phyloP scores from a whole-genome alignment of 2,888 invertebrate species.

The Drosophila peninsularis region DNA sequence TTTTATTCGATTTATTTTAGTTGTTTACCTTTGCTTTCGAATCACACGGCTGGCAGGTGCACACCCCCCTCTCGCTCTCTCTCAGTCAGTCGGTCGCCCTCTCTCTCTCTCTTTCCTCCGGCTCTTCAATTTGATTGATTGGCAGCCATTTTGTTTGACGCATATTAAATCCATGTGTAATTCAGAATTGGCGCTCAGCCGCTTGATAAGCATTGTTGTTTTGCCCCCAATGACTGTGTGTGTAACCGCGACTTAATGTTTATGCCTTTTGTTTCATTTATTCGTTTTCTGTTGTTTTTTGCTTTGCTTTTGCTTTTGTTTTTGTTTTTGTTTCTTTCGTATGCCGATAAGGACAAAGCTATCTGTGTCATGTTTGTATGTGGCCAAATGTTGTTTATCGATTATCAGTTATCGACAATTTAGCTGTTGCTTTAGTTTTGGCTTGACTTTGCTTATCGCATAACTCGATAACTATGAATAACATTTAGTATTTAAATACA shows the following conservation, averaged over 20 bases:
- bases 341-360: slow-evolving; percentile 17
- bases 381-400: slow-evolving; percentile 31
- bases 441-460: slow-evolving; percentile 30
- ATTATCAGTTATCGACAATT: slow-evolving; percentile 33
- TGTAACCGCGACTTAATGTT: slow-evolving; percentile 24
- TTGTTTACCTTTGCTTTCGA: slow-evolving; percentile 63
- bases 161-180: slow-evolving; percentile 50
- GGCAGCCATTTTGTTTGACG: slow-evolving; percentile 64
- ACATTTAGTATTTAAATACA: slow-evolving; percentile 25
- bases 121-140: slow-evolving; percentile 63
- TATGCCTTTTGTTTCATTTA: slow-evolving; percentile 25
- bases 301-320: neutral
- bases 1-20: slow-evolving; percentile 34
- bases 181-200: slow-evolving; percentile 43
- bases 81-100: slow-evolving; percentile 1
- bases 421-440: slow-evolving; percentile 28
- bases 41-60: slow-evolving; percentile 60
- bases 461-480: slow-evolving; percentile 19
- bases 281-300: neutral
- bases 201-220: slow-evolving; percentile 41
- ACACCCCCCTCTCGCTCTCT: slow-evolving; percentile 25
- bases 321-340: slow-evolving; percentile 4
- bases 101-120: slow-evolving; percentile 13
- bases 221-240: slow-evolving; percentile 24
- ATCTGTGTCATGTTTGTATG: slow-evolving; percentile 7